These are phyloP conservation scores for Pecten maximus DNA, from an alignment of 2,888 invertebrate species.

Conservation along the genomic window DNA sequence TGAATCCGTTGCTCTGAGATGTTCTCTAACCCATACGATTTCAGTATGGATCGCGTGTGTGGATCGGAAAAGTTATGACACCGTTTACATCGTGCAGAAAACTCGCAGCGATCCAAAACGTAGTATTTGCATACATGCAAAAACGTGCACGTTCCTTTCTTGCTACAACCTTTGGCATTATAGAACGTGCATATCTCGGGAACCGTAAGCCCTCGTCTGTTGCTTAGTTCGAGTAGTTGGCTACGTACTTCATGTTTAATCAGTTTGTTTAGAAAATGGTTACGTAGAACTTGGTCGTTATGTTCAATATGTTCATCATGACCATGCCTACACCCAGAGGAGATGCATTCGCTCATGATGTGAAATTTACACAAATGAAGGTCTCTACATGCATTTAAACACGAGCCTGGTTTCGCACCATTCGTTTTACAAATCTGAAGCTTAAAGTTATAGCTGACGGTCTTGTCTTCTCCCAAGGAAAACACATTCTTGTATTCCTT, in stretches of 20 bases:
- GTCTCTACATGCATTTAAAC: not conserved
- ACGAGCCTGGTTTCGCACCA: not conserved
- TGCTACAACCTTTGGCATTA: not conserved
- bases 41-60: not conserved
- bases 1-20: not conserved
- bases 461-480: not conserved
- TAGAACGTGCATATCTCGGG: not conserved
- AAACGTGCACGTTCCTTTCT: not conserved
- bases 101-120: not conserved
- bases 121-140: not conserved
- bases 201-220: not conserved
- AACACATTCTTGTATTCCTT: not conserved
- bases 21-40: not conserved
- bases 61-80: not conserved
- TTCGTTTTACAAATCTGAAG: not conserved
- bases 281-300: not conserved
- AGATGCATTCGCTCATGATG: not conserved
- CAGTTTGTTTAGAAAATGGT: not conserved
- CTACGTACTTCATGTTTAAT: not conserved
- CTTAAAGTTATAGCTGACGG: constrained; percentile 12
- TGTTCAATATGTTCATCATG: not conserved
- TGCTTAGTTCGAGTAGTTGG: not conserved
- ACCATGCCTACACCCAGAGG: not conserved
- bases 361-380: not conserved
- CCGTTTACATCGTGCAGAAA: not conserved